Evolutionary conservation across 2,888 invertebrate species (phyloP), one percentile per base, ranked within the genome.

Genomic region (Didymodactylos carnosus): DNA sequence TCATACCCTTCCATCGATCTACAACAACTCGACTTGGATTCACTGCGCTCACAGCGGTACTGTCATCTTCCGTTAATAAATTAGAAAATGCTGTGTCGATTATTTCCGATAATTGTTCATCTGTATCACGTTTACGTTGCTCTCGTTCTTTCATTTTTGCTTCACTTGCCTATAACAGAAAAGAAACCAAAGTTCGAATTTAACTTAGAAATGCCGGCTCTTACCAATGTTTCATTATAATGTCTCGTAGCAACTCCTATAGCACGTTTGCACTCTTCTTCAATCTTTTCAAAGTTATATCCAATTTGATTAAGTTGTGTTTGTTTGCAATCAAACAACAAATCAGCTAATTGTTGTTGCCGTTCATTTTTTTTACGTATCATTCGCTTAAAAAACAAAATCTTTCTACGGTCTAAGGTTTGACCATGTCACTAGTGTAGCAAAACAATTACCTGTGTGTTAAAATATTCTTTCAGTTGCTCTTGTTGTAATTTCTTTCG

Each of bases 1-100:
- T 62, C 62, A 62, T 62, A 35, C 62, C 62, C n/a, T 62, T 62
- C 62, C 62, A 62, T 35, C 35, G 62, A 25, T 62, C 62, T 35
- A 62, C 62, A 19, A 62, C 35, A 35, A 62, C 35, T 35, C n/a
- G 62, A 62, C n/a, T 2, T n/a, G 35, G 62, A n/a, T n/a, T n/a
- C n/a, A n/a, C n/a, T n/a, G n/a, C n/a, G n/a, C n/a, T n/a, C n/a
- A n/a, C n/a, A n/a, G n/a, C n/a, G n/a, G n/a, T n/a, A 29, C 35
- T 7, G 35, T 62, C 62, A 62, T 35, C 19, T 35, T 62, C 62
- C n/a, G 62, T 62, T 62, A 62, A 35, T n/a, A 62, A 35, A 35
- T 62, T 19, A 62, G 35, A 35, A n/a, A 62, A 62, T 8, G 35
- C 6, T 10, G 35, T n/a, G 35, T 29, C 35, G 11, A 11, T 35